Evolutionary conservation across 2,797 vertebrate species (phyloP).

Genomic region (Schizopygopsis pylzovi): DNA sequence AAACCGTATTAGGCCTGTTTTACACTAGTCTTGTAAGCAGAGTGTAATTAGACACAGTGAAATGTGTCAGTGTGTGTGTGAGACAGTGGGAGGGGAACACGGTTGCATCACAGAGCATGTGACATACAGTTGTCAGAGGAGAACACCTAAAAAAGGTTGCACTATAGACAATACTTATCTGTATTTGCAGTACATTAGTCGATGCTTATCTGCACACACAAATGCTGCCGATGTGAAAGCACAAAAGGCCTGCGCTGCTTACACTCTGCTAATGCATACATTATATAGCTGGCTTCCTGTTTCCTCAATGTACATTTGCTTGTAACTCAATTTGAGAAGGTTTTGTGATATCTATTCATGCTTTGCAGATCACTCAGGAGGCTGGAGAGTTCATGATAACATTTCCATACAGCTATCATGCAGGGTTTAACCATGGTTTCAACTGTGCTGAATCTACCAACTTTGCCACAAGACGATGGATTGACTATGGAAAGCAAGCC

Average conservation of each 20-base stretch:
- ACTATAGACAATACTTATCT: neutral
- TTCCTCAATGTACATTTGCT: neutral
- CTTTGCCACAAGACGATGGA: slow-evolving; percentile 96
- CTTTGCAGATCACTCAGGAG: slow-evolving; percentile 91
- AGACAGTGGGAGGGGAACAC: neutral
- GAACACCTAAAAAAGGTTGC: neutral
- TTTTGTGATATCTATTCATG: neutral
- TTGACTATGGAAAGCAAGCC: slow-evolving; percentile 96
- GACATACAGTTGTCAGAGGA: neutral
- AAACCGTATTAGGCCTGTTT: neutral
- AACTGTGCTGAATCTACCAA: slow-evolving; percentile 99
- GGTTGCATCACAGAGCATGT: neutral
- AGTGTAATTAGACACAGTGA: neutral
- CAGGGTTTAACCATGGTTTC: slow-evolving; percentile 98
- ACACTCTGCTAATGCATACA: neutral
- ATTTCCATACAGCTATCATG: slow-evolving; percentile 96
- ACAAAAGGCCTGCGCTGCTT: neutral
- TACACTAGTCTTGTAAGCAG: neutral
- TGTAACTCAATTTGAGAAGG: neutral
- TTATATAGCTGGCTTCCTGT: neutral
- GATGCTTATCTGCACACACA: neutral
- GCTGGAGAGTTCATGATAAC: slow-evolving; percentile 98
- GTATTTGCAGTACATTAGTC: neutral
- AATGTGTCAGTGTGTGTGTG: neutral
- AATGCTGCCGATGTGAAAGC: neutral